Conservation (phyloP, 2,888 invertebrate genomes). For the Oxycera nigricornis region DNA sequence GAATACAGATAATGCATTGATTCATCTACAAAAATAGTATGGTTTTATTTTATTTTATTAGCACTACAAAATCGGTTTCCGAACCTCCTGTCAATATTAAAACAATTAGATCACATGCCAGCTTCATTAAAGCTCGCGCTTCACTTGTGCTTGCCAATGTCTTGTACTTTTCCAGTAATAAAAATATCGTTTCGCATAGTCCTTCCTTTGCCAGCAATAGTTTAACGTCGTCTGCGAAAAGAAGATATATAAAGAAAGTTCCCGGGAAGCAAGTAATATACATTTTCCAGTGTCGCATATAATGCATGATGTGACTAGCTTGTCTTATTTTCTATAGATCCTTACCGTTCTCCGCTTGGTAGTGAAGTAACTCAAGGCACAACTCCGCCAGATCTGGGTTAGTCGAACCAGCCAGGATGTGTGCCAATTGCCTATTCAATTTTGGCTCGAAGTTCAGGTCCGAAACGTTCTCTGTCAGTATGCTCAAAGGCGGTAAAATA, state of each 20-base stretch:
- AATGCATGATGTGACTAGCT: no score
- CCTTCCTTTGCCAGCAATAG: conserved; percentile 76
- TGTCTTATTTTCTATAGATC: background rate
- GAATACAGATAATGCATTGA: conserved; percentile 86
- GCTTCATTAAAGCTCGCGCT: conserved; percentile 74
- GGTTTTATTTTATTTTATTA: background rate
- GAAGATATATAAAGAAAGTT: background rate
- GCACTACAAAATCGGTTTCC: no score
- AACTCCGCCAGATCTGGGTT: conserved; percentile 77
- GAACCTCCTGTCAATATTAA: conserved; percentile 85
- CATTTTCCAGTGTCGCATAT: no score
- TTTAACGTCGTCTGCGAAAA: conserved; percentile 77
- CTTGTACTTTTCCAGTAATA: conserved; percentile 75
- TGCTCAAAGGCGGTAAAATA: conserved; percentile 67
- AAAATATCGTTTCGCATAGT: conserved; percentile 77
- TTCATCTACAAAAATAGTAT: conserved; percentile 76
- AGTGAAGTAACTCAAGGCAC: conserved; percentile 77
- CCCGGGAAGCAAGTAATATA: no score
- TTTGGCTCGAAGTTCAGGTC: conserved; percentile 67
- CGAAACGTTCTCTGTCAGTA: conserved; percentile 69
- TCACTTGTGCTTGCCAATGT: conserved; percentile 70
- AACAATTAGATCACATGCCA: conserved; percentile 86
- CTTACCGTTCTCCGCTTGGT: conserved; percentile 77
- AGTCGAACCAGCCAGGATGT: conserved; percentile 68
- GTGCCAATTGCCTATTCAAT: conserved; percentile 68